Evolutionary conservation across 2,113 vertebrate species (phyloP), one percentile per base, ranked within the genome.

Genomic region (Rostratula benghalensis): DNA sequence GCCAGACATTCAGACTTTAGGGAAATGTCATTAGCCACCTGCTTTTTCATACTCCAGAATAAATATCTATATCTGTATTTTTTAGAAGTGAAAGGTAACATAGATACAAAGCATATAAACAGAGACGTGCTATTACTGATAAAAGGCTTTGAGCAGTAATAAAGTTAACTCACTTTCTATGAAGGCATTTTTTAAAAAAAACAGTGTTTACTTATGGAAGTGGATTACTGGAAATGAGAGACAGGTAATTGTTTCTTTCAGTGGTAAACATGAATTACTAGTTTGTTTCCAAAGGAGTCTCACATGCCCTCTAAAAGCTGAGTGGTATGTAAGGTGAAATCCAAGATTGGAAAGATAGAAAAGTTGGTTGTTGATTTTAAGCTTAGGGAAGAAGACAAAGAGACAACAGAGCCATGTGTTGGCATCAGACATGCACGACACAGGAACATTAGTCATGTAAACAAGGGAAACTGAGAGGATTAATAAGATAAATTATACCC

Each of bases 271-370:
- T 83, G 74, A 98, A 94, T 92, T 95, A 79, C 67, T 91, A 89
- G 89, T 96, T 97, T 97, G 87, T 97, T 97, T 97, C 91, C 92
- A 93, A 97, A 95, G 48, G 79, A 97, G 94, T 91, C 97, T 96
- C 82, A 93, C 48, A 89, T 16, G 53, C 78, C 48, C 57, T 89
- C 50, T 95, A 90, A 95, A 96, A 97, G 57, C 50, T 61, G 70
- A 96, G 95, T 21, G 37, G 79, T 88, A 90, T 68, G 51, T 85
- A 91, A 96, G 57, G 85, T 97, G 89, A 97, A 97, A 94, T 68
- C 57, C 39, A 87, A 93, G 93, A 96, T 5, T 70, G 83, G 60
- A 94, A 97, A 97, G 79, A 96, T 89, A 96, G 96, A 94, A 94
- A 87, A 83, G 70, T 51, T 83, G 39, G 76, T 93, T 98, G 97